Base-by-base conservation (phyloP, 1,140 invertebrate species). In the Patella vulgata region DNA sequence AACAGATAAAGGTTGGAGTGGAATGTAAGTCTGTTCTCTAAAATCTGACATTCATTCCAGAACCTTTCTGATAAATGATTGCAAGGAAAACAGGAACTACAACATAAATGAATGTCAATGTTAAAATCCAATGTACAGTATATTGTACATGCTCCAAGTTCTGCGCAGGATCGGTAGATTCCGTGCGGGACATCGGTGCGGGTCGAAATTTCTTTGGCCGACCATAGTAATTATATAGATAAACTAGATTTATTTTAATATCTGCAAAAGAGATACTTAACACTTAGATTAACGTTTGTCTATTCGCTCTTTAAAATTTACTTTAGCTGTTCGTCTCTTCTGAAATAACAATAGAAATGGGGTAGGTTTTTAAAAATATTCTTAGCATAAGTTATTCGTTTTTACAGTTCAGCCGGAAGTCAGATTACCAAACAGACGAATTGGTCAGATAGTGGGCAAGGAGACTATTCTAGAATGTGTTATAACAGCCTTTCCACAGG, bases 401-500 rank as follows among this genome's bases (percentile, higher is more conserved):
- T 39, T 68, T 74, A 28, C 61, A 83, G 82, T 81, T 70, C 66
- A 73, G 12, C 82, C 82, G 8, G 82, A 83, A 63, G 72, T 83
- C 17, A 36, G 33, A 6, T 60, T 83, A n/a, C 73, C 68, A 3
- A 81, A 74, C 40, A 68, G 59, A 51, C 51, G 75, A 28, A 76
- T 82, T 28, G 77, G 78, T 0, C 80, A 83, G 53, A 59, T 48
- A 21, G 23, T 62, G 8, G 79, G 78, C 21, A 74, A 72, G 43
- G 73, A 80, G 52, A 83, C 90, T 53, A 87, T 89, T 19, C 83
- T 96, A 1, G 91, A 94, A 81, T 97, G 95, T 75, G 89, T 92
- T 77, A 90, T 95, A 0, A 94, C 96, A 83, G 93, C 94, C 0
- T 96, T 90, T 81, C 95, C 95, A 0, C 90, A 93, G 70, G 90